Percentiles rank a stretch among this genome's conserved stretches.
These are phyloP conservation scores for Pituophis catenifer DNA, from an alignment of 2,113 vertebrate species.

Conservation along the genomic window DNA sequence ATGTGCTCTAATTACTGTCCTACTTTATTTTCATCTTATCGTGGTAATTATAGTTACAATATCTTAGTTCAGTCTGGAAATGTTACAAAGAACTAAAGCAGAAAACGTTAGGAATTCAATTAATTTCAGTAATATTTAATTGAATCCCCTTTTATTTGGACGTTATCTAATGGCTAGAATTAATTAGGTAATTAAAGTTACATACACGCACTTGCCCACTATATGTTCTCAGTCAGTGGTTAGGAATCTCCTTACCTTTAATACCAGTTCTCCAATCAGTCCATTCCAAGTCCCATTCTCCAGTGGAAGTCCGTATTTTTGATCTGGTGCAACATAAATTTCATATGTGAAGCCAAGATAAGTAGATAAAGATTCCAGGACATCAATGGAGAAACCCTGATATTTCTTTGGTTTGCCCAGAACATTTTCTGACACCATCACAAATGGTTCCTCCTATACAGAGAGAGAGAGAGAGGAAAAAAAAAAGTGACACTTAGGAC, in stretches of 20 bases:
- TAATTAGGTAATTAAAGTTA: background rate
- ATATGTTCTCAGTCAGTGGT: background rate
- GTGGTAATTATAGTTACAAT: background rate
- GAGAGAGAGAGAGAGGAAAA: conserved; percentile 2
- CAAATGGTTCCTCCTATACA: conserved; percentile 94
- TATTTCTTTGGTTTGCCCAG: conserved; percentile 98
- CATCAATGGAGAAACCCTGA: conserved; percentile 95
- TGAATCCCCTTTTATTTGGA: background rate
- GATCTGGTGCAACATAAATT: conserved; percentile 94
- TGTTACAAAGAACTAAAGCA: background rate
- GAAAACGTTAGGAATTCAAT: background rate
- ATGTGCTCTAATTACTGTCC: background rate
- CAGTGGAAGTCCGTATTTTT: conserved; percentile 93
- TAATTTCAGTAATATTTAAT: background rate
- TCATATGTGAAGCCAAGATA: conserved; percentile 98
- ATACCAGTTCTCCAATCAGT: conserved; percentile 92
- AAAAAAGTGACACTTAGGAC: background rate
- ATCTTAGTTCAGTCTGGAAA: background rate
- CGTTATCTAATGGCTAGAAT: background rate
- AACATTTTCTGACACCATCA: conserved; percentile 99
- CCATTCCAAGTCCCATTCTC: conserved; percentile 95
- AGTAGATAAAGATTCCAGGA: conserved; percentile 91
- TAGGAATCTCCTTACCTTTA: conserved; percentile 81
- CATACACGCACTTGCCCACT: background rate
- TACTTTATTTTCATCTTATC: background rate